A percentile compares a stretch with the other conserved stretches of the same genome.
These are phyloP conservation scores for Agrochola macilenta DNA, from an alignment of 2,888 invertebrate genomes.

Conservation along the genomic window DNA sequence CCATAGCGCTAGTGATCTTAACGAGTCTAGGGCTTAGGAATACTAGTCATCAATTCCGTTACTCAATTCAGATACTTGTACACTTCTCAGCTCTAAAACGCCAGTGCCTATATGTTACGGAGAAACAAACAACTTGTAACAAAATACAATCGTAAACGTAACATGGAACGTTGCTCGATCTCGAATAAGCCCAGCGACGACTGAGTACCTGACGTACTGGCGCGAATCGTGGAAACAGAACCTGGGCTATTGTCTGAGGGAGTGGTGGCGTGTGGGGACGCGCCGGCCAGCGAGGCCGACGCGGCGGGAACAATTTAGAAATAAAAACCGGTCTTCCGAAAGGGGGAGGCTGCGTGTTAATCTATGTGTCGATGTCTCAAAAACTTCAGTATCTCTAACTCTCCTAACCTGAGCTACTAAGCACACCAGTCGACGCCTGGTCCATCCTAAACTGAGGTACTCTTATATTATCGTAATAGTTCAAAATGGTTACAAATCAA, in stretches of 20 bases:
- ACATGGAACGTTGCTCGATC: constrained; percentile 87
- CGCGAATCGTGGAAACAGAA: constrained; percentile 84
- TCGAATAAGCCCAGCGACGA: constrained; percentile 89
- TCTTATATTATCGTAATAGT: constrained; percentile 89
- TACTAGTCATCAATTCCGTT: constrained; percentile 80
- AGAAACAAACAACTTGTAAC: constrained; percentile 88
- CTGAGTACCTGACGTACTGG: constrained; percentile 82
- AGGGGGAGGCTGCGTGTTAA: constrained; percentile 84
- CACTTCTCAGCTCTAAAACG: constrained; percentile 81
- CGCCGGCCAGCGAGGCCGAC: constrained; percentile 49
- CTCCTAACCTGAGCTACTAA: constrained; percentile 86
- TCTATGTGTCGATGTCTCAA: constrained; percentile 87
- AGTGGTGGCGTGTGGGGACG: constrained; percentile 73
- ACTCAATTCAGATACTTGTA: constrained; percentile 74
- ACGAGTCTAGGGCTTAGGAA: constrained; percentile 56
- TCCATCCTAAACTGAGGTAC: constrained; percentile 90
- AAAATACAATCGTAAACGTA: constrained; percentile 86
- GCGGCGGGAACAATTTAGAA: constrained; percentile 78
- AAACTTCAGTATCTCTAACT: constrained; percentile 83
- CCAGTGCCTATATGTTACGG: constrained; percentile 78
- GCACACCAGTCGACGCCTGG: constrained; percentile 90
- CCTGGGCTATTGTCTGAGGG: constrained; percentile 86
- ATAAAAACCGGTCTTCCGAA: constrained; percentile 79
- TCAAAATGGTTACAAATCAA: constrained; percentile 89
- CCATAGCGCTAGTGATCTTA: constrained; percentile 45